phyloP scores from a whole-genome alignment of 1,140 invertebrate genomes.

The Drepana arcuata region DNA sequence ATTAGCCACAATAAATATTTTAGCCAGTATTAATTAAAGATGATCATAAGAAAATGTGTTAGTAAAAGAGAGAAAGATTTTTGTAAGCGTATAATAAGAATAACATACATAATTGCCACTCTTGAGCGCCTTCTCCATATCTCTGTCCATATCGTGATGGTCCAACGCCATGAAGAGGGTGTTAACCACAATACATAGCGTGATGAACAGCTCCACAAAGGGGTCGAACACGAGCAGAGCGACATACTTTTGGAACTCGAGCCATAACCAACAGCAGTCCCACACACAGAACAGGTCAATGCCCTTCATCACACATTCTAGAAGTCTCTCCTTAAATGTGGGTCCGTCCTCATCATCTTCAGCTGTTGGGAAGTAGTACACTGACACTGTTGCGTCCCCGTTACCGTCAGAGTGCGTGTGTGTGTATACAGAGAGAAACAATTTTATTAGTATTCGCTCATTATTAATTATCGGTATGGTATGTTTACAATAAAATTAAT shows the following conservation, averaged over 20 bases:
- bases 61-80: too few species aligned
- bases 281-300: slow-evolving; percentile 97
- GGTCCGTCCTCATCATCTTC: slow-evolving; percentile 91
- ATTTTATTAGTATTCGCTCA: slow-evolving; percentile 70
- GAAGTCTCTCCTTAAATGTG: slow-evolving; percentile 87
- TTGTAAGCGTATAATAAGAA: too few species aligned
- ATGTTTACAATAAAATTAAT: slow-evolving; percentile 29
- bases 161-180: slow-evolving; percentile 98
- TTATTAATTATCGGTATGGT: too few species aligned
- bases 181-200: slow-evolving; percentile 97
- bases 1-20: too few species aligned
- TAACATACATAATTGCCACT: slow-evolving; percentile 96
- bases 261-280: slow-evolving; percentile 95
- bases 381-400: slow-evolving; percentile 81
- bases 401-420: slow-evolving; percentile 57
- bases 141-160: slow-evolving; percentile 93
- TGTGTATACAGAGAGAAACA: slow-evolving; percentile 61
- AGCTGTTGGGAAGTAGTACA: slow-evolving; percentile 93
- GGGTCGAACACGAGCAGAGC: slow-evolving; percentile 95
- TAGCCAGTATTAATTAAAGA: too few species aligned
- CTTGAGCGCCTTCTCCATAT: slow-evolving; percentile 88
- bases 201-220: slow-evolving; percentile 98
- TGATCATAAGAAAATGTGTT: too few species aligned
- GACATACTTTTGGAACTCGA: slow-evolving; percentile 92
- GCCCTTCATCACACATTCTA: slow-evolving; percentile 81